Evolutionary conservation across 2,888 invertebrate genomes (phyloP).

Genomic region (Cheilosia grossa): DNA sequence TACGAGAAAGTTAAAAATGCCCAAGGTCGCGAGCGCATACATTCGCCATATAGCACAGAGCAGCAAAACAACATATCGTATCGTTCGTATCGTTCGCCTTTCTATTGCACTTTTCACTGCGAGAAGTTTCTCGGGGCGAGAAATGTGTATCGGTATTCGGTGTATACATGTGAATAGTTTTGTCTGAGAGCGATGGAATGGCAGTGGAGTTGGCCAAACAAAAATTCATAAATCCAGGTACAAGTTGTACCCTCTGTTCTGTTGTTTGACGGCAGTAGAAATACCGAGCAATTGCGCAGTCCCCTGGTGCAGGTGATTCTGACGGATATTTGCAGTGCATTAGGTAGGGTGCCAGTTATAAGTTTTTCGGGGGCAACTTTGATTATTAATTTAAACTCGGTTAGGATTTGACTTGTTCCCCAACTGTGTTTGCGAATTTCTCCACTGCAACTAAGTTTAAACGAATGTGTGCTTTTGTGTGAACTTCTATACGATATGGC

Average conservation of each 20-base stretch:
- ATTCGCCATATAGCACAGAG: too few relatives aligned
- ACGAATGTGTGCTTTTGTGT: conserved; percentile 58
- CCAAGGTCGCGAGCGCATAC: too few relatives aligned
- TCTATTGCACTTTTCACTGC: conserved; percentile 59
- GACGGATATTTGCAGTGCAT: conserved; percentile 66
- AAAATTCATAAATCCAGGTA: conserved; percentile 64
- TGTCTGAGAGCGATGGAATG: neutral
- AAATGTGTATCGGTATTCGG: conserved; percentile 10
- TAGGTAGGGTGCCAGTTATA: conserved; percentile 23
- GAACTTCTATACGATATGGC: too few relatives aligned
- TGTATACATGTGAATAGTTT: conserved; percentile 12
- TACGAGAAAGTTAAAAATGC: too few relatives aligned
- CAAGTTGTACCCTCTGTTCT: conserved; percentile 43
- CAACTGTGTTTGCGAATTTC: conserved; percentile 34
- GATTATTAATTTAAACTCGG: conserved; percentile 70
- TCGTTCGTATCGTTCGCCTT: conserved; percentile 16
- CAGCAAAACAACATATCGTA: too few relatives aligned
- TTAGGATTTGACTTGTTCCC: conserved; percentile 64
- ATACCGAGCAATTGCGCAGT: conserved; percentile 51
- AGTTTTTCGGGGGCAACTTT: conserved; percentile 47
- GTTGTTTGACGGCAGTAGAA: conserved; percentile 63
- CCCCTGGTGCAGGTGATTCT: conserved; percentile 59
- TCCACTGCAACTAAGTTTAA: conserved; percentile 44
- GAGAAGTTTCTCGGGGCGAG: conserved; percentile 50
- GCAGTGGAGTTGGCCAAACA: conserved; percentile 36